These are phyloP conservation scores for Mormyrus lacerda DNA, from an alignment of 2,113 vertebrate genomes.

Conservation along the genomic window DNA sequence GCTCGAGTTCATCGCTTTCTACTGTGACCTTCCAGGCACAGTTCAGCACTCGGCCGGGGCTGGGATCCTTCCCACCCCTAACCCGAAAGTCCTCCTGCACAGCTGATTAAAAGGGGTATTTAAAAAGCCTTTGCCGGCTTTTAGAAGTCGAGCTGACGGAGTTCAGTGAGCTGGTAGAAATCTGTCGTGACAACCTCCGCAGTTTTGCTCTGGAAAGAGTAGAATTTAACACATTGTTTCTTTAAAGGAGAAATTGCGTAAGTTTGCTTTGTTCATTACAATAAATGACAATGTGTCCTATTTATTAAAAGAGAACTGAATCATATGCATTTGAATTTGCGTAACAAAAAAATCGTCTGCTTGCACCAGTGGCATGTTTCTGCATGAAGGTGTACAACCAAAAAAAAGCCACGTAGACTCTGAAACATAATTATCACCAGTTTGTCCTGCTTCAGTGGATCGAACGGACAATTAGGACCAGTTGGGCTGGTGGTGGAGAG, in stretches of 20 bases:
- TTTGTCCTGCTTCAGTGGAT: background rate
- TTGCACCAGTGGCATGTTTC: background rate
- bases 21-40: background rate
- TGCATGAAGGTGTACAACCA: background rate
- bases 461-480: background rate
- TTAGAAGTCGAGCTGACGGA: background rate
- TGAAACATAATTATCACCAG: background rate
- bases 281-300: background rate
- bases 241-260: background rate
- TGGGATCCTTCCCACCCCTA: background rate
- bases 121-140: background rate
- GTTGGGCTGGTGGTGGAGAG: background rate
- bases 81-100: background rate
- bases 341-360: background rate
- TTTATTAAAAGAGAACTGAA: background rate
- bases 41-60: background rate
- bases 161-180: background rate
- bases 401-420: background rate
- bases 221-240: background rate
- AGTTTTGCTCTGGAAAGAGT: background rate
- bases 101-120: background rate
- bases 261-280: background rate
- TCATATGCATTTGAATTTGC: background rate
- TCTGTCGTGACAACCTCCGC: background rate
- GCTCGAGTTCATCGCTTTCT: background rate